These are phyloP conservation scores for Lagopus muta DNA, from an alignment of 2,113 vertebrate genomes.

Conservation along the genomic window DNA sequence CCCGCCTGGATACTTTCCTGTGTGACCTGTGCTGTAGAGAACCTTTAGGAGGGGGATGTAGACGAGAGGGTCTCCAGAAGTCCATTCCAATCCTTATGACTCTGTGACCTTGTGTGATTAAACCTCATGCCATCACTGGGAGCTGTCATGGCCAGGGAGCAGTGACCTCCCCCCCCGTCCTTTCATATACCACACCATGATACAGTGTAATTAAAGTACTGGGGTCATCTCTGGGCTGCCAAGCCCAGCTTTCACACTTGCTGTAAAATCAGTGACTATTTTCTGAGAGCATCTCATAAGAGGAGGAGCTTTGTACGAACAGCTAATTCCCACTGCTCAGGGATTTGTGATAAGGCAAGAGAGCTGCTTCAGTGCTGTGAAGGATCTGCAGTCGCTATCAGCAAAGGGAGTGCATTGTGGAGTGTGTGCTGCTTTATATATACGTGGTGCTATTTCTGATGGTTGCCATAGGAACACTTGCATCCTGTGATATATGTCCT, in stretches of 20 bases:
- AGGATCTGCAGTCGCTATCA: neutral
- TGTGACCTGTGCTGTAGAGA: neutral
- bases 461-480: slow-evolving; percentile 14
- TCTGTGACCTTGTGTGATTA: neutral
- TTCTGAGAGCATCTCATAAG: neutral
- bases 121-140: neutral
- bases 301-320: neutral
- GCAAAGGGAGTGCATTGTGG: neutral
- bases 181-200: fast-evolving
- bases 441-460: neutral
- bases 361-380: neutral
- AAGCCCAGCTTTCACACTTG: neutral
- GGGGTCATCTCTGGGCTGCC: neutral
- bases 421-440: neutral
- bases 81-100: too few species aligned
- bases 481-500: neutral
- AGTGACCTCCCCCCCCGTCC: neutral
- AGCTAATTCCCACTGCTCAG: neutral
- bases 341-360: neutral
- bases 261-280: neutral
- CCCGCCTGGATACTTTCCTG: neutral
- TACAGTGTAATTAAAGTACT: fast-evolving
- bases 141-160: neutral
- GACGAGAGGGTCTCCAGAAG: neutral
- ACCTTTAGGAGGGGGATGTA: neutral